These are phyloP conservation scores for Nipponia nippon DNA, from an alignment of 2,113 vertebrate genomes.

Conservation along the genomic window DNA sequence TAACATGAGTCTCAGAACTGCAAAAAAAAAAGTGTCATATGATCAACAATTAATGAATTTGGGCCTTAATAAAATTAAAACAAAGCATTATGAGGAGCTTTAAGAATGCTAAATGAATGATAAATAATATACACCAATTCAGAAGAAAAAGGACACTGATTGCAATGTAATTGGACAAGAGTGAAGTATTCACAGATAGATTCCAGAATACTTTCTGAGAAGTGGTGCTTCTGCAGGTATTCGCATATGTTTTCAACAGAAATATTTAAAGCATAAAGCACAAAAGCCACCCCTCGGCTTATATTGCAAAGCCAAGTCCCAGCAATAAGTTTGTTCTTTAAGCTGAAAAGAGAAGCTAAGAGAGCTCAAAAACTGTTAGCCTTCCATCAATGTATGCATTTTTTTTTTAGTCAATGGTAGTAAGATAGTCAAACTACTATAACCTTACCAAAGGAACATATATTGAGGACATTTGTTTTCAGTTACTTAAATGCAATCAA, in stretches of 20 bases:
- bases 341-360: background rate
- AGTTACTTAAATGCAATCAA: slow-evolving; percentile 10
- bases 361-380: background rate
- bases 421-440: slow-evolving; percentile 10
- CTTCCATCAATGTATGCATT: background rate
- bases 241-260: background rate
- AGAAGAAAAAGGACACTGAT: background rate
- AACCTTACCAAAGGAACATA: background rate
- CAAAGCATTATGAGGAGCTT: background rate
- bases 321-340: background rate
- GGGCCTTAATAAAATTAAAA: background rate
- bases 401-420: background rate
- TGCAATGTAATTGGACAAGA: background rate
- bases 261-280: background rate
- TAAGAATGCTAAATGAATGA: background rate
- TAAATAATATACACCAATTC: background rate
- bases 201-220: background rate
- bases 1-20: background rate
- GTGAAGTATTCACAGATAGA: background rate
- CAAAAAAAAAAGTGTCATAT: background rate
- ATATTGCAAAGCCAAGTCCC: background rate
- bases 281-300: background rate
- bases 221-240: background rate
- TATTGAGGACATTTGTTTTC: slow-evolving; percentile 22
- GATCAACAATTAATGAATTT: background rate